Percentiles rank a stretch among this genome's conserved stretches.
These are phyloP conservation scores for Dicaeum eximium DNA, from an alignment of 2,113 vertebrate species.

Conservation along the genomic window DNA sequence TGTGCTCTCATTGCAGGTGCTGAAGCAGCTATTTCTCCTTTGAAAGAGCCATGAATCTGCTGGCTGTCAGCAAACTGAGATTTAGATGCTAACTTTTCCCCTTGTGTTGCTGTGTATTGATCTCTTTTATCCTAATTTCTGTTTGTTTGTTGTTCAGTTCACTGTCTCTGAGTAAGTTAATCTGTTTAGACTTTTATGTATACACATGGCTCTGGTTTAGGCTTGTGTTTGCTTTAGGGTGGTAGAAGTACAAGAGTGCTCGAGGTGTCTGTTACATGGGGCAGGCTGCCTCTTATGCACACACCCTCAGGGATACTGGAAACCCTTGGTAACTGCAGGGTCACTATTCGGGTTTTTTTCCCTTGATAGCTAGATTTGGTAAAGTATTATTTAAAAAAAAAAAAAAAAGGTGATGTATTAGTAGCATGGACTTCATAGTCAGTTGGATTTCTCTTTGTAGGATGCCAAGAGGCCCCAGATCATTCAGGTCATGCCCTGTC, in stretches of 20 bases:
- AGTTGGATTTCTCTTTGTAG: background rate
- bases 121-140: slow-evolving; percentile 56
- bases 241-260: background rate
- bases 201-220: slow-evolving; percentile 33
- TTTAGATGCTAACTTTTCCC: slow-evolving; percentile 52
- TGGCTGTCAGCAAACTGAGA: slow-evolving; percentile 31
- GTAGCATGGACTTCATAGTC: background rate
- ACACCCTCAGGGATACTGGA: background rate
- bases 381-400: background rate
- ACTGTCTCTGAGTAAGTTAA: slow-evolving; percentile 28
- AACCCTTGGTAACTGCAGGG: background rate
- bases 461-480: background rate
- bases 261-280: background rate
- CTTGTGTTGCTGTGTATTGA: slow-evolving; percentile 4
- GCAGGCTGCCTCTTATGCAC: background rate
- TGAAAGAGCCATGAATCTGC: slow-evolving; percentile 47
- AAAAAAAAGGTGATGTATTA: background rate
- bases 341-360: background rate
- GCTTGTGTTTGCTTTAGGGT: slow-evolving; percentile 28
- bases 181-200: slow-evolving; percentile 47
- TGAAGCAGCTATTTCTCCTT: slow-evolving; percentile 57
- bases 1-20: slow-evolving; percentile 17
- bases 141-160: slow-evolving; percentile 53
- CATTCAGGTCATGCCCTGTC: background rate
- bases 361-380: background rate